phyloP scores from a whole-genome alignment of 2,888 invertebrate genomes.

The Ceramica pisi region DNA sequence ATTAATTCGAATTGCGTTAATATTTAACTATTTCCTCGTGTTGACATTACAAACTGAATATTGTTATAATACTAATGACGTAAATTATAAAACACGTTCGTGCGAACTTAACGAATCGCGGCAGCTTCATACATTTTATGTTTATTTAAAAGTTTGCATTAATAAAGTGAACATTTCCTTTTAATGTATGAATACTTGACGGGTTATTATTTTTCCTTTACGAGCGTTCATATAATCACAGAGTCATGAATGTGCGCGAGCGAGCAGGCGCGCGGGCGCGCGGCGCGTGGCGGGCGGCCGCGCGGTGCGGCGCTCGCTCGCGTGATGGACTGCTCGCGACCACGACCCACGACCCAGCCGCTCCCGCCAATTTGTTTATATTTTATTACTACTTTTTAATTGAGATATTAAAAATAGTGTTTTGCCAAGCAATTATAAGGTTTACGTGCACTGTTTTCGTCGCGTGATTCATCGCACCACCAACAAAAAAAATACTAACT shows the following conservation, averaged over 20 bases:
- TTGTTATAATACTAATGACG: conserved; percentile 32
- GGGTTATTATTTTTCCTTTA: conserved; percentile 55
- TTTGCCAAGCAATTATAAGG: conserved; percentile 50
- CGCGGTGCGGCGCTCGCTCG: conserved; percentile 21
- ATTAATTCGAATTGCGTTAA: conserved; percentile 9
- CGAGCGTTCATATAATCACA: conserved; percentile 28
- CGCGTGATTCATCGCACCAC: conserved; percentile 51
- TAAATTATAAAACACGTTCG: conserved; percentile 31
- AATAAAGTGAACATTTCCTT: conserved; percentile 48
- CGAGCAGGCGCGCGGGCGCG: background rate
- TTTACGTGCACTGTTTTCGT: conserved; percentile 39
- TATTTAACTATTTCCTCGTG: conserved; percentile 19
- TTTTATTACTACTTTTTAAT: conserved; percentile 59
- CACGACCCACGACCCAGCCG: conserved; percentile 30
- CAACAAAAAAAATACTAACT: conserved; percentile 33
- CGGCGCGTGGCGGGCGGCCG: background rate
- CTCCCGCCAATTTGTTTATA: conserved; percentile 55
- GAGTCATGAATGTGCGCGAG: conserved; percentile 31
- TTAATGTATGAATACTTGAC: conserved; percentile 37
- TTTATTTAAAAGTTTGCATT: conserved; percentile 46
- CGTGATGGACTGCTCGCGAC: conserved; percentile 47
- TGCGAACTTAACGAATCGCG: conserved; percentile 13
- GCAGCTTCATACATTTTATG: conserved; percentile 10
- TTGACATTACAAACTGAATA: conserved; percentile 30
- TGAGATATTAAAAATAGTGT: conserved; percentile 57